Evolutionary conservation across 2,888 invertebrate genomes (phyloP).

Genomic region (Parnassius mnemosyne): DNA sequence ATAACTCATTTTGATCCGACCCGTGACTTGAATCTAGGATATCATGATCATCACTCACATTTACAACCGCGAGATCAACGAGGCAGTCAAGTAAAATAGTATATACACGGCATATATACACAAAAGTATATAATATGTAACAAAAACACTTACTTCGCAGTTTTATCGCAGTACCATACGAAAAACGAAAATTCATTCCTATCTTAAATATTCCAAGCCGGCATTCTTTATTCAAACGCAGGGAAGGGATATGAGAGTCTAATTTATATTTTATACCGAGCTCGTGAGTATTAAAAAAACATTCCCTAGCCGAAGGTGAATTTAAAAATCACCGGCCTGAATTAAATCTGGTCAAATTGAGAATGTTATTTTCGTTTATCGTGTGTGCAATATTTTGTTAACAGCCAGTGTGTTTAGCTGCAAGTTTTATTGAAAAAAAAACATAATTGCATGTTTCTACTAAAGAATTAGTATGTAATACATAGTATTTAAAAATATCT

Average conservation of each 20-base stretch:
- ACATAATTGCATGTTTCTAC: no score
- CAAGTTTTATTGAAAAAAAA: no score
- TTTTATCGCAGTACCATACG: conserved; percentile 1
- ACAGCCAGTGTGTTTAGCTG: not conserved
- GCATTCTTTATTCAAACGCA: conserved; percentile 36
- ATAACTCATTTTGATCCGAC: no score
- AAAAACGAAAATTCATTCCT: conserved; percentile 9
- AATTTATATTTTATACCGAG: conserved; percentile 43
- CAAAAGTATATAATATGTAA: no score
- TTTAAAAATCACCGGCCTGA: conserved; percentile 40
- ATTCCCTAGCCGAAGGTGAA: conserved; percentile 36
- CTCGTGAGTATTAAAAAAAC: conserved; percentile 34
- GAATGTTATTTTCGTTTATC: conserved; percentile 34
- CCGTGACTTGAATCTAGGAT: no score
- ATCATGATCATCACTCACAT: no score
- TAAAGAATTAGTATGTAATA: no score
- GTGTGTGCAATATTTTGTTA: not conserved
- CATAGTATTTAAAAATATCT: no score
- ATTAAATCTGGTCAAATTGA: conserved; percentile 36
- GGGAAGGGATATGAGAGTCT: conserved; percentile 36
- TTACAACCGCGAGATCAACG: no score
- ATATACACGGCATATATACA: not conserved
- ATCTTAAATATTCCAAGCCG: conserved; percentile 32
- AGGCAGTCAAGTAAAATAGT: no score
- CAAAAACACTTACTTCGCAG: not conserved